A percentile compares a stretch with the other conserved stretches of the same genome.
phyloP scores from a whole-genome alignment of 2,888 invertebrate genomes.

The Cheilosia pagana region DNA sequence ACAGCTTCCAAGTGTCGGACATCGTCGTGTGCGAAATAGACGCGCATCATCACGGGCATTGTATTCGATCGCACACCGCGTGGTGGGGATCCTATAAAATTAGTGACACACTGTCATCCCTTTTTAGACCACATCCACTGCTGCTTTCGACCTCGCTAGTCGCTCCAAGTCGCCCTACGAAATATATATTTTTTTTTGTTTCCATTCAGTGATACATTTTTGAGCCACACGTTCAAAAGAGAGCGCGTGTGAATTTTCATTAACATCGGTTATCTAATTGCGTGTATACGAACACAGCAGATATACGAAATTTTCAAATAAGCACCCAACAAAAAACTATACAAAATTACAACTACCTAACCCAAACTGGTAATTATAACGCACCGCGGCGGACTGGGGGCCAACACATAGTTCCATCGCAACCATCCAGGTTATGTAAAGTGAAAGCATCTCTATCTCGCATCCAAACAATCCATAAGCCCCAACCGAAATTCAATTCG shows the following conservation, averaged over 20 bases:
- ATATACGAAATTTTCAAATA: conserved; percentile 23
- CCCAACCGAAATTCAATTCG: conserved; percentile 22
- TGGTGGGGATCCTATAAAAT: conserved; percentile 63
- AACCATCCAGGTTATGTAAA: conserved; percentile 51
- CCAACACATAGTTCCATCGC: conserved; percentile 34
- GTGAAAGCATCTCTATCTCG: conserved; percentile 73
- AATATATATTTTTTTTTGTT: not conserved
- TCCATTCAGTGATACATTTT: not conserved
- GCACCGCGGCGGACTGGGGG: conserved; percentile 51
- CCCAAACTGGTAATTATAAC: conserved; percentile 14
- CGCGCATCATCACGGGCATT: conserved; percentile 19
- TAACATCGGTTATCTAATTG: conserved; percentile 70
- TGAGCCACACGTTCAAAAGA: conserved; percentile 25
- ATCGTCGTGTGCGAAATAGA: conserved; percentile 16
- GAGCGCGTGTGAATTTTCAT: conserved; percentile 72
- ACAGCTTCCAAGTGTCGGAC: conserved; percentile 23
- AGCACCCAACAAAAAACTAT: not conserved
- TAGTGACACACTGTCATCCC: conserved; percentile 47
- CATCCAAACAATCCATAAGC: conserved; percentile 31
- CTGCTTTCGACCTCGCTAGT: conserved; percentile 14
- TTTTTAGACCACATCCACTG: conserved; percentile 33
- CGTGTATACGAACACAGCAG: conserved; percentile 31
- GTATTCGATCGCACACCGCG: not conserved
- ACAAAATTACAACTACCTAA: conserved; percentile 1
- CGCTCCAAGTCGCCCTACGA: conserved; percentile 7